A percentile compares a stretch with the other conserved stretches of the same genome.
Conservation (phyloP, 2,888 invertebrate genomes). For the Disparrhopalites patrizii region DNA sequence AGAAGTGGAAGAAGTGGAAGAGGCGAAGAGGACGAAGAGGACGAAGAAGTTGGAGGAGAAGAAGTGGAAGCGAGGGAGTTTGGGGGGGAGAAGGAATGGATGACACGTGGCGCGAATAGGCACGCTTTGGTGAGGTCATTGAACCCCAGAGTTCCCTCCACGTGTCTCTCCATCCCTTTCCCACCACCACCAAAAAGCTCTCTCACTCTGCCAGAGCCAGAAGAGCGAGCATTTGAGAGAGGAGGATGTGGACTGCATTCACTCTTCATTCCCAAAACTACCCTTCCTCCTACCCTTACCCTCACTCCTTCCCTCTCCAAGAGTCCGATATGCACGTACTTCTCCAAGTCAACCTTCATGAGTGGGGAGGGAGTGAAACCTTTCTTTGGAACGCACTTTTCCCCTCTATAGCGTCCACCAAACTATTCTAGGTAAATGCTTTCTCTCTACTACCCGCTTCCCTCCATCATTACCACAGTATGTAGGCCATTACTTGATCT, state of each 20-base stretch:
- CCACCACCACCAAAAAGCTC: not conserved
- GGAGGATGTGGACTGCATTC: too few species aligned
- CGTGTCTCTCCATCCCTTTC: constrained; percentile 25
- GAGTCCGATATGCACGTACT: too few species aligned
- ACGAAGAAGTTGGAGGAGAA: not conserved
- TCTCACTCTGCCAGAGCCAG: too few species aligned
- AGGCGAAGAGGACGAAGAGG: not conserved
- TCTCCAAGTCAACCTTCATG: too few species aligned
- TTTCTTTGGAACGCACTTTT: too few species aligned
- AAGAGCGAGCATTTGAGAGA: too few species aligned
- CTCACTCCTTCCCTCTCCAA: not conserved
- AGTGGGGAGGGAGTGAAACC: too few species aligned
- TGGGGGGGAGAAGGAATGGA: constrained; percentile 36
- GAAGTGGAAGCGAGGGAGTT: constrained; percentile 7
- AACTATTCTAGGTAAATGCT: not conserved
- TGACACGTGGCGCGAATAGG: constrained; percentile 46
- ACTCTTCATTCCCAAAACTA: too few species aligned
- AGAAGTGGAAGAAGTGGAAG: not conserved
- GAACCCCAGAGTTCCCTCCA: constrained; percentile 33
- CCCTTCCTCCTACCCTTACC: too few species aligned
- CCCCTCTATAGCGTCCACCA: not conserved
- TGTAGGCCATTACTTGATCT: constrained; percentile 13
- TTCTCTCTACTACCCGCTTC: not conserved
- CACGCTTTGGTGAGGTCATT: constrained; percentile 42
- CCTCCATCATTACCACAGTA: constrained; percentile 1